phyloP scores from a whole-genome alignment of 1,140 invertebrate genomes.

The Sminthurides bifidus region DNA sequence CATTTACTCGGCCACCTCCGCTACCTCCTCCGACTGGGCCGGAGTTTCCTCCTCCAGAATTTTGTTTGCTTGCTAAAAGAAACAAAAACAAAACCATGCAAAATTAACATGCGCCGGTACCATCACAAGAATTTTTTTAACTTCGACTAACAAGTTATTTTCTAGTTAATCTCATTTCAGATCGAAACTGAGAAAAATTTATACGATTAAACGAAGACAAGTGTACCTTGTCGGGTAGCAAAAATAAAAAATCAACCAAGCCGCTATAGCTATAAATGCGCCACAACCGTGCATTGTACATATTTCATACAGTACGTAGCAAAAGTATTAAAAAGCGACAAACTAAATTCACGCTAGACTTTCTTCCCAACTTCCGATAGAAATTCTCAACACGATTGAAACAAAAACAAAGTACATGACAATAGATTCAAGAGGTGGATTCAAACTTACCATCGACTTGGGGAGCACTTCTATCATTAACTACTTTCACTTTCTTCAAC shows the following conservation, averaged over 20 bases:
- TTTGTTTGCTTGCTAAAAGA: slow-evolving; percentile 27
- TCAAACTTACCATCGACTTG: slow-evolving; percentile 48
- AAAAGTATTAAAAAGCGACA: too few relatives aligned
- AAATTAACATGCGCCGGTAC: neutral
- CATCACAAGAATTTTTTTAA: neutral
- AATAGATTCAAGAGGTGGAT: neutral
- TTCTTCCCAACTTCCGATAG: too few relatives aligned
- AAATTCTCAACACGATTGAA: too few relatives aligned
- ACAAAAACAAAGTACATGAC: neutral
- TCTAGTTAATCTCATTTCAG: too few relatives aligned
- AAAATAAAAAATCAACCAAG: neutral
- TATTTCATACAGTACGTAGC: too few relatives aligned
- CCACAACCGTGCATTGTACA: too few relatives aligned
- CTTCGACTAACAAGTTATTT: neutral
- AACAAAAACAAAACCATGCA: slow-evolving; percentile 10
- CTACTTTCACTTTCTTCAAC: slow-evolving; percentile 66
- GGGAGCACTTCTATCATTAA: slow-evolving; percentile 78
- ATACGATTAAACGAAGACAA: too few relatives aligned
- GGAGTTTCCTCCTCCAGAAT: slow-evolving; percentile 24
- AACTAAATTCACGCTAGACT: too few relatives aligned
- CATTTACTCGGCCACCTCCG: slow-evolving; percentile 29
- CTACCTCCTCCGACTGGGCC: slow-evolving; percentile 28
- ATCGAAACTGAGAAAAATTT: too few relatives aligned
- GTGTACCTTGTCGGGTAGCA: too few relatives aligned
- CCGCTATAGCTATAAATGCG: too few relatives aligned